These are phyloP conservation scores for Rhagium mordax DNA, from an alignment of 2,888 invertebrate species.

Conservation along the genomic window DNA sequence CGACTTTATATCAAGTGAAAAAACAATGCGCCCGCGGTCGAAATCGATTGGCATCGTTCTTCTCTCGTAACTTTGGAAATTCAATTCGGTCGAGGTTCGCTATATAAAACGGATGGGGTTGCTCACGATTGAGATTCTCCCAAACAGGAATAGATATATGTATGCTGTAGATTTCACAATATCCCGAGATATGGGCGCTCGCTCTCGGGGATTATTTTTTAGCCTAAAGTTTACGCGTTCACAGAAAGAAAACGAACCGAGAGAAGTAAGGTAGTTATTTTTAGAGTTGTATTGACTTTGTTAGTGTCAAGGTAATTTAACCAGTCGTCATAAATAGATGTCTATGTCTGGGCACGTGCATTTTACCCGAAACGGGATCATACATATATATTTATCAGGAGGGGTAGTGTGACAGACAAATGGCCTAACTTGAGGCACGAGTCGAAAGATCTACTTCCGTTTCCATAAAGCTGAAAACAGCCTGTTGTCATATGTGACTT, in stretches of 20 bases:
- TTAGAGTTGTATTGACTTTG: conserved; percentile 63
- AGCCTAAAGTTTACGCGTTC: conserved; percentile 53
- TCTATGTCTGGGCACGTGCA: conserved; percentile 62
- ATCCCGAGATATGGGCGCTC: neutral
- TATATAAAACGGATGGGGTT: conserved; percentile 51
- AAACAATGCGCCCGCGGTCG: conserved; percentile 8
- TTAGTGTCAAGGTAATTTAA: conserved; percentile 70
- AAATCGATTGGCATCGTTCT: conserved; percentile 29
- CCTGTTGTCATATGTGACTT: conserved; percentile 67
- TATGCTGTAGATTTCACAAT: neutral
- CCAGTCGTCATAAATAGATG: conserved; percentile 68
- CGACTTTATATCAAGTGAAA: conserved; percentile 13
- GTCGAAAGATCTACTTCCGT: conserved; percentile 67
- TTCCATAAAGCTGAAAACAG: conserved; percentile 70
- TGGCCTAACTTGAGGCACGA: conserved; percentile 65
- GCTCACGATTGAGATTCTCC: conserved; percentile 57
- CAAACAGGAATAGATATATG: conserved; percentile 34
- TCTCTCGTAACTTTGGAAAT: conserved; percentile 46
- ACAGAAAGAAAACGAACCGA: conserved; percentile 50
- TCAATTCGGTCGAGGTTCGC: conserved; percentile 54
- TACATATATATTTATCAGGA: conserved; percentile 65
- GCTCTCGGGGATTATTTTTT: conserved; percentile 43
- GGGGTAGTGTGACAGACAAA: conserved; percentile 68
- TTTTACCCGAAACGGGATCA: conserved; percentile 65
- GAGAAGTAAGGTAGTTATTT: conserved; percentile 48